Conservation (phyloP, 2,113 vertebrate genomes). For the Hypanus sabinus region DNA sequence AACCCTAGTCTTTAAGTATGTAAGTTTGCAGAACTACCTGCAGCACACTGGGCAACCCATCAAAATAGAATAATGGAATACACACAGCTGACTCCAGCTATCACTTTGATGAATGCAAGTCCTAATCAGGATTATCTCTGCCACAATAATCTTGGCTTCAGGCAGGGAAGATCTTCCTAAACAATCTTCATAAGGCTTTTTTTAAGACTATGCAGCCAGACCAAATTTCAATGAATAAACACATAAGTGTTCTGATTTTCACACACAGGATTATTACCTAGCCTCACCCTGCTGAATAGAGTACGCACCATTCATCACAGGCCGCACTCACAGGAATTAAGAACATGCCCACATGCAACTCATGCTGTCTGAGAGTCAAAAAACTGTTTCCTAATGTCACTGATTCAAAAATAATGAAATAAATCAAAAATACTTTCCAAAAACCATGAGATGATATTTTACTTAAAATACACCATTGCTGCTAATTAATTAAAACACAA, state of each 20-base stretch:
- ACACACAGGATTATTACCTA: background rate
- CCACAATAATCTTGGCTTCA: background rate
- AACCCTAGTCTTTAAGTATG: too few relatives aligned
- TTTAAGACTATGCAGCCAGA: background rate
- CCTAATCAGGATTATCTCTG: conserved; percentile 4
- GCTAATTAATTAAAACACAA: too few relatives aligned
- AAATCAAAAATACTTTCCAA: too few relatives aligned
- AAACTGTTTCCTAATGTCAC: too few relatives aligned
- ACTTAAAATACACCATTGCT: too few relatives aligned
- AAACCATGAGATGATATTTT: too few relatives aligned
- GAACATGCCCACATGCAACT: too few relatives aligned
- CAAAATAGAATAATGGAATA: background rate
- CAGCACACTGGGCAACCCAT: too few relatives aligned
- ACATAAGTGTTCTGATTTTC: background rate
- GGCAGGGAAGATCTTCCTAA: background rate
- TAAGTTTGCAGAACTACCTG: too few relatives aligned
- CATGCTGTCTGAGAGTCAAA: too few relatives aligned
- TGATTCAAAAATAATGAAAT: too few relatives aligned
- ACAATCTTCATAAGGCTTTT: background rate
- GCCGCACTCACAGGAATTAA: too few relatives aligned
- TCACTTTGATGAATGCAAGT: background rate
- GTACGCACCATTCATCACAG: background rate
- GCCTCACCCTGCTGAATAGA: background rate
- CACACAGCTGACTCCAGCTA: background rate
- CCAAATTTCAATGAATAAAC: background rate